These are phyloP conservation scores for Hedychridium roseum DNA, from an alignment of 2,888 invertebrate genomes.

Conservation along the genomic window DNA sequence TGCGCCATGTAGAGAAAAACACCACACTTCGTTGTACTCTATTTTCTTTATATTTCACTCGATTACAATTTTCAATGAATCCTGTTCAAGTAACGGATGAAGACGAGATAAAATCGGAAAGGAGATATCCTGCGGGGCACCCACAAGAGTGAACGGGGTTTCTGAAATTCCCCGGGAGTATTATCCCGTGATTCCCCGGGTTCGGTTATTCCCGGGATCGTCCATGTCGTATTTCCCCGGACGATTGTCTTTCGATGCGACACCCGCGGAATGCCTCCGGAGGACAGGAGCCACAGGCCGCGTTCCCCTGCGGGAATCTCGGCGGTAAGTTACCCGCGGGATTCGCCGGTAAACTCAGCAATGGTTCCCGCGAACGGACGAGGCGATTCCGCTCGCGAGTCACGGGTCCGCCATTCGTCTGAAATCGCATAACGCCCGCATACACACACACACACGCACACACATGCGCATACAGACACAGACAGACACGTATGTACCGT, in stretches of 20 bases:
- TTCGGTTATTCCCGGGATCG: conserved; percentile 33
- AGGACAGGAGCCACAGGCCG: conserved; percentile 40
- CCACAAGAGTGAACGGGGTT: no score
- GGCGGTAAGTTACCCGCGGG: conserved; percentile 36
- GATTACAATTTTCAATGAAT: background rate
- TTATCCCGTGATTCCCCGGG: conserved; percentile 28
- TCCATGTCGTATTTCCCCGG: conserved; percentile 28
- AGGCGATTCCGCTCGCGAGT: conserved; percentile 38
- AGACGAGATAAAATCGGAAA: background rate
- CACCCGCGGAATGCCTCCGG: conserved; percentile 26
- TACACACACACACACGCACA: no score
- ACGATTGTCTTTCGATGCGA: conserved; percentile 19
- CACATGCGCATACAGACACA: no score
- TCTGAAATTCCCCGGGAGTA: no score
- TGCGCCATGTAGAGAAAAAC: no score
- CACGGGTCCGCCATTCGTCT: conserved; percentile 47
- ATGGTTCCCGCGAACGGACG: conserved; percentile 35
- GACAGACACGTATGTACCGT: no score
- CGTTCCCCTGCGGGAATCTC: conserved; percentile 29
- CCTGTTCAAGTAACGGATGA: background rate
- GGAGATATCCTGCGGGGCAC: no score
- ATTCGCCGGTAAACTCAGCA: conserved; percentile 35
- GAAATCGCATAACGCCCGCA: conserved; percentile 48
- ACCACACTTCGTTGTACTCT: no score
- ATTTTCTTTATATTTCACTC: no score